Conservation (phyloP, 1,140 invertebrate genomes). For the Portunus trituberculatus region DNA sequence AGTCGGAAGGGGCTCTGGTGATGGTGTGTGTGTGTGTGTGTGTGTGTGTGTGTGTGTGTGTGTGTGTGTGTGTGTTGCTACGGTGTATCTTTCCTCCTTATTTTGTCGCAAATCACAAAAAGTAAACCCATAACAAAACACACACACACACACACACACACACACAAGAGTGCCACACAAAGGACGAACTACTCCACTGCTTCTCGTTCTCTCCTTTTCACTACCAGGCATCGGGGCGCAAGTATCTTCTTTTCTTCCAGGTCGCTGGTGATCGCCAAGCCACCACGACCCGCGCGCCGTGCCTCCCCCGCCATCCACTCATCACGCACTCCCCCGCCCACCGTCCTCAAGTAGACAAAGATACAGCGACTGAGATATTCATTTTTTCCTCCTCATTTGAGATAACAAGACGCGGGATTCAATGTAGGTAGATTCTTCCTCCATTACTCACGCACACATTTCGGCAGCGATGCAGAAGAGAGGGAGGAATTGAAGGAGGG, state of each 20-base stretch:
- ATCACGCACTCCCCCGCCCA: background rate
- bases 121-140: no score
- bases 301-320: background rate
- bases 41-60: background rate
- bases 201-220: no score
- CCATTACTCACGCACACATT: background rate
- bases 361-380: background rate
- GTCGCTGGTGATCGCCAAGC: background rate
- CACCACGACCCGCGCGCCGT: background rate
- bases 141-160: no score
- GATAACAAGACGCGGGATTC: background rate
- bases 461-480: background rate
- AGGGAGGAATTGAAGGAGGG: slow-evolving; percentile 10
- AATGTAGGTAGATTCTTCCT: background rate
- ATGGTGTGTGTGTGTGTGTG: background rate
- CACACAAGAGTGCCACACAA: no score
- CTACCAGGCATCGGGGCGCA: no score
- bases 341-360: background rate
- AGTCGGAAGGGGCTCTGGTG: background rate
- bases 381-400: slow-evolving; percentile 14
- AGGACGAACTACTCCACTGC: no score
- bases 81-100: background rate
- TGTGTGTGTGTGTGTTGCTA: background rate
- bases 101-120: no score
- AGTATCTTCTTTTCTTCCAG: no score